Evolutionary conservation across 2,888 invertebrate species (phyloP).

Genomic region (Deroplatys truncata): DNA sequence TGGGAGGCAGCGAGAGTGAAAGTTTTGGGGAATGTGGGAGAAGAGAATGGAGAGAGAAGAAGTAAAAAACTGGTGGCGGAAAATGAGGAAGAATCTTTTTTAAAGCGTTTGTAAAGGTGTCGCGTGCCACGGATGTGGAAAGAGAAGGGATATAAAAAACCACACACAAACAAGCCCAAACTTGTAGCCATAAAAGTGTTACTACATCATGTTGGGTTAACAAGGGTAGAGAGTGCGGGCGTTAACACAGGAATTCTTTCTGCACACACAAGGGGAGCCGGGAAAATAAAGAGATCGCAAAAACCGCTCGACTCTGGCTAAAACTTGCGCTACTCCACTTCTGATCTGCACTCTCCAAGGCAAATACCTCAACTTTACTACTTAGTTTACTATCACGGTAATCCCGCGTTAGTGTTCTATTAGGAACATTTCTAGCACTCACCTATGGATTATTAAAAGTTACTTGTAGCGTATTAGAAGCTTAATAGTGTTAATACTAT

Average conservation of each 20-base stretch:
- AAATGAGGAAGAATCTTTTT: background rate
- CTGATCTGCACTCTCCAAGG: too few relatives aligned
- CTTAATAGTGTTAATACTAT: too few relatives aligned
- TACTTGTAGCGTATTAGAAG: too few relatives aligned
- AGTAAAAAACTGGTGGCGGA: background rate
- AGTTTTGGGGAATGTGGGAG: background rate
- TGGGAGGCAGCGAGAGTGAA: background rate
- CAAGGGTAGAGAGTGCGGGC: background rate
- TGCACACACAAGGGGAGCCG: background rate
- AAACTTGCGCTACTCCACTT: too few relatives aligned
- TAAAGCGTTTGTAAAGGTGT: slow-evolving; percentile 10
- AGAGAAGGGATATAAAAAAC: background rate
- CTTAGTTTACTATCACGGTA: too few relatives aligned
- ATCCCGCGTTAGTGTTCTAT: too few relatives aligned
- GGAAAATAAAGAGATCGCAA: background rate
- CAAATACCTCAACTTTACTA: too few relatives aligned
- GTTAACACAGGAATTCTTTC: background rate
- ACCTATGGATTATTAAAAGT: too few relatives aligned
- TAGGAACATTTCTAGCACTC: too few relatives aligned
- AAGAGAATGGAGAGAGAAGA: background rate
- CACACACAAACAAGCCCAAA: background rate
- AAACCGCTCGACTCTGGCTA: background rate
- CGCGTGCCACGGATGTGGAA: background rate
- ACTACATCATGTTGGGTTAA: slow-evolving; percentile 4
- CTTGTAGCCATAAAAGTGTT: slow-evolving; percentile 1